Base-by-base conservation (phyloP, 2,888 invertebrate genomes). In the Ryuthela nishihirai region DNA sequence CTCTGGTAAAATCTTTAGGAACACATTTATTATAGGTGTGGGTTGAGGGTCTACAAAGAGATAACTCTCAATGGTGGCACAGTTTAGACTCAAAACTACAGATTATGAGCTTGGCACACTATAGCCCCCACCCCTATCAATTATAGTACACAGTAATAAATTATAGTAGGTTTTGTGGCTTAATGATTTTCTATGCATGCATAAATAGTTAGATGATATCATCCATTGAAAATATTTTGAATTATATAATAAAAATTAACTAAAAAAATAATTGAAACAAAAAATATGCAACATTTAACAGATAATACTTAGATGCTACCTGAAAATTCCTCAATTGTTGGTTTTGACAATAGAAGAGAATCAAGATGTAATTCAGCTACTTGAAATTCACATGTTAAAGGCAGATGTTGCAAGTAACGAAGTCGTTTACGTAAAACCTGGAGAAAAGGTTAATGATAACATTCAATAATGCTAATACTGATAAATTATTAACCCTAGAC, bases 381-480 rank as follows among this genome's bases (percentile, higher is more conserved):
- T 70, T 91, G 87, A 76, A 93, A 92, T 56, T 88, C 87, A 70
- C 91, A 90, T 58, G 90, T 87, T 6, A 94, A 78, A 0, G 97
- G 95, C 68, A 98, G 78, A 75, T 98, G 97, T 48, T 85, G 82
- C 42, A 91, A 75, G 70, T 87, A 89, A 42, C 87, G 80, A 67
- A 87, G 77, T 40, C 87, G 79, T 60, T 82, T 81, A 68, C 93
- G 79, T 71, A 89, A 70, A 69, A 89, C 88, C 72, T 74, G 60
- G 12, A 66, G 59, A 43, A 52, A 34, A 54, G 38, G 10, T 41
- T 10, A 45, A 35, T 20, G 18, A 20, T 21, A 23, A 12, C 12
- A 45, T 45, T 3, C 3, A 39, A 12, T 35, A n/a, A 35, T n/a
- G 17, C 12, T 15, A 35, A 12, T 35, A 5, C 5, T 35, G 17